phyloP scores from a whole-genome alignment of 2,113 vertebrate genomes.

The Hippocampus barbouri region DNA sequence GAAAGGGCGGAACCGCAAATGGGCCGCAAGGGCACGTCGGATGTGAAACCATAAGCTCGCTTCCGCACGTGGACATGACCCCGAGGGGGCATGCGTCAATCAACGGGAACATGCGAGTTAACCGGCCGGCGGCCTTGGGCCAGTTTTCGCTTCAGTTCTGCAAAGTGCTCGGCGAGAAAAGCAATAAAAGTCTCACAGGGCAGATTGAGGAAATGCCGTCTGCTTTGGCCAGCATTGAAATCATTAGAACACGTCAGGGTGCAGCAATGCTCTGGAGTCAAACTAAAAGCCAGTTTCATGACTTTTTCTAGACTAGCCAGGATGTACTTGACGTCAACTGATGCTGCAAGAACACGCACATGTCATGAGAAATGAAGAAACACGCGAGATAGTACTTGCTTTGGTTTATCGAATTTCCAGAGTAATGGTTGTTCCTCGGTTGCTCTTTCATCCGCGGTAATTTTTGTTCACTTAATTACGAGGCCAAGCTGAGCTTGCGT shows the following conservation, averaged over 20 bases:
- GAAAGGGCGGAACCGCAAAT: slow-evolving; percentile 32
- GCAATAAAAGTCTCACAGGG: slow-evolving; percentile 1
- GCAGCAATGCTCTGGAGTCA: not conserved
- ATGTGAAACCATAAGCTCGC: slow-evolving; percentile 42
- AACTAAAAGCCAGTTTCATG: not conserved
- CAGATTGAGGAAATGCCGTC: not conserved
- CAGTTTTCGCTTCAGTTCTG: not conserved
- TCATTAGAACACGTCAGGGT: not conserved
- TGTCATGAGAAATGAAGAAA: not conserved
- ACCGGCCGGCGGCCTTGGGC: not conserved
- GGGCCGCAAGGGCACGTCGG: slow-evolving; percentile 38
- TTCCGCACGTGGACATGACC: not conserved
- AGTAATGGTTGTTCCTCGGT: slow-evolving; percentile 15
- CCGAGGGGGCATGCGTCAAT: not conserved
- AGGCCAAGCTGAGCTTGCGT: not conserved
- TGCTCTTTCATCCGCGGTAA: slow-evolving; percentile 27
- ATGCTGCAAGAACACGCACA: not conserved
- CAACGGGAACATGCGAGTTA: not conserved
- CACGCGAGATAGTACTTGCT: not conserved
- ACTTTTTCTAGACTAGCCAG: not conserved
- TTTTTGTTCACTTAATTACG: slow-evolving; percentile 39
- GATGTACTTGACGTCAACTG: not conserved
- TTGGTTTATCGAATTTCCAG: not conserved
- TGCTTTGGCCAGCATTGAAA: not conserved
- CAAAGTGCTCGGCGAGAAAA: not conserved